Evolutionary conservation across 2,888 invertebrate genomes (phyloP), one percentile per base, ranked within the genome.

Genomic region (Amblyteles armatorius): DNA sequence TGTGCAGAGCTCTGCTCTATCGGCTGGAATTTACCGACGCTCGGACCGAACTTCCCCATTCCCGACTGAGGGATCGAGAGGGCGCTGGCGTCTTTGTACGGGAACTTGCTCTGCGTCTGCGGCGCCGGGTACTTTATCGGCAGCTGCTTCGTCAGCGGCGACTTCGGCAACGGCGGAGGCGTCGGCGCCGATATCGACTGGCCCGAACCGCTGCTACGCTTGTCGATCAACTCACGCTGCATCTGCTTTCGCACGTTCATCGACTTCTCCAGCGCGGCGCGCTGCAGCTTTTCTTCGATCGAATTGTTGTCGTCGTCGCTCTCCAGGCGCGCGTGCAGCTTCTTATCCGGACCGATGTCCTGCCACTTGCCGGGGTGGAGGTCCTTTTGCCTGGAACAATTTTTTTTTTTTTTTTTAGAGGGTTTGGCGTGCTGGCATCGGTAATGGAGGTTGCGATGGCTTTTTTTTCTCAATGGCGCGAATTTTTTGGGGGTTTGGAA

Each of bases 281-380:
- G 91, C n/a, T 93, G 93, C n/a, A 93, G 83, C 81, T 94, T 94
- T 48, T 94, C 94, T 44, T 94, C 94, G 5, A 93, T 84, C 19
- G 94, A 94, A 71, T 94, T 91, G 72, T 94, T 91, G 0, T 90
- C 92, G 13, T 92, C 91, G 9, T 90, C 92, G 60, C 92, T 92
- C n/a, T 92, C 89, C 7, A 89, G 79, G 7, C 88, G 89, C 63
- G 86, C 69, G 68, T 83, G 83, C 3, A 55, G 69, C 67, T 92
- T 90, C 63, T 93, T 93, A n/a, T 95, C 95, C 92, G 92, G 95
- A 92, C 91, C 94, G 93, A 92, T 94, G 94, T 91, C 92, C 80
- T 91, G 93, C 95, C 95, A 93, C 94, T 95, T 93, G 19, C 84
- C 83, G 0, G 90, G 91, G 60, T 92, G 90, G 88, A 95, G 95